Evolutionary conservation across 2,888 invertebrate genomes (phyloP), one percentile per base, ranked within the genome.

Genomic region (Pimpla rufipes): DNA sequence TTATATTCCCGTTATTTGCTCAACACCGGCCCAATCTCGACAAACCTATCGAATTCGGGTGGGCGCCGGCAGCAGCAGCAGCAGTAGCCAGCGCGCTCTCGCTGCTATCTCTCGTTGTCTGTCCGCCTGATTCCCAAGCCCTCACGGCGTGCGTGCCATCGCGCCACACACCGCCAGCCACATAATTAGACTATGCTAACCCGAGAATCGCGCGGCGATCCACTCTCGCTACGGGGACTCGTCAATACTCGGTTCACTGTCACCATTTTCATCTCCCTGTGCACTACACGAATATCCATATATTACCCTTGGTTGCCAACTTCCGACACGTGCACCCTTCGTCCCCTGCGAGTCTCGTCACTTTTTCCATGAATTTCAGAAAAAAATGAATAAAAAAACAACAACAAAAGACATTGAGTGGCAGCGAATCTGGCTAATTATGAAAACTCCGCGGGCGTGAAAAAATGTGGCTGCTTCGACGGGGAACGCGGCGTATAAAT

Each of bases 1-100:
- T 45, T 67, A 62, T 78, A 81, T 81, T 57, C 81, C 50, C 40
- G 73, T 57, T 81, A 45, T 81, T 81, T 76, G 81, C 67, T 81
- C 67, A 81, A 68, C 77, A 78, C 67, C 67, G 66, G 67, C 59
- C 73, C 76, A 66, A 81, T 81, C 71, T 73, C 76, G 55, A 57
- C 76, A 77, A 81, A 74, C 81, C 66, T 68, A 78, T 81, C 77
- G 62, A 66, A 77, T 73, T 47, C 62, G 42, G 50, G 0, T 64
- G 59, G 40, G 4, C 55, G 47, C 42, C 21, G 47, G 47, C 45
- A 45, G 18, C 47, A n/a, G 57, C 18, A 2, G 47, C 42, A 13
- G 13, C 37, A 1, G n/a, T 23, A 37, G 11, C 45, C 50, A 64
- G 42, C 64, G 13, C 50, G 13, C 45, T 42, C 21, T 47, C 71